Percentiles rank a stretch among this genome's conserved stretches.
phyloP scores from a whole-genome alignment of 1,140 invertebrate genomes.

The Cydia splendana region DNA sequence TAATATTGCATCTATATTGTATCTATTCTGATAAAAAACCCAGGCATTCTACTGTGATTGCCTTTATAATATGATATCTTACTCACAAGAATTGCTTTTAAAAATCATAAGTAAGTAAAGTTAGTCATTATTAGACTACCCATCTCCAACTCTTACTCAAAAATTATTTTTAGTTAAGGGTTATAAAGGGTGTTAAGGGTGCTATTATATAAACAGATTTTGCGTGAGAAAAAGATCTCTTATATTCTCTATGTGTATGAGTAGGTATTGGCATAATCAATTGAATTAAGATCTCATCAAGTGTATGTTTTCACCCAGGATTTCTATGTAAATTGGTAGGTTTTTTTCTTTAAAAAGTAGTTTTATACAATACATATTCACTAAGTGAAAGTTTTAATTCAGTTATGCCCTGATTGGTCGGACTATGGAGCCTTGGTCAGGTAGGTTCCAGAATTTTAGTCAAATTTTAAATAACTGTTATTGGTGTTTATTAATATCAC shows the following conservation, averaged over 20 bases:
- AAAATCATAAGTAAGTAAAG: not conserved
- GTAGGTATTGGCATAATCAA: not conserved
- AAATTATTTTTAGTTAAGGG: too few species aligned
- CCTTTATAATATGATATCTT: not conserved
- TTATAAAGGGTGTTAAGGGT: too few species aligned
- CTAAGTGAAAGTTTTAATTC: not conserved
- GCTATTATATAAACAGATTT: not conserved
- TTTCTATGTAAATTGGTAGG: not conserved
- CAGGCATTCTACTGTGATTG: not conserved
- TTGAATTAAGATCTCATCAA: not conserved
- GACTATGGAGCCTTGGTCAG: not conserved
- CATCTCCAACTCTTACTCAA: too few species aligned
- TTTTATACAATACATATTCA: slow-evolving; percentile 1
- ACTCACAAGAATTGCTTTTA: not conserved
- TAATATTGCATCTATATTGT: not conserved
- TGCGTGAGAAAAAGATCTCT: not conserved
- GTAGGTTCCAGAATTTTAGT: not conserved
- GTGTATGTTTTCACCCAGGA: not conserved
- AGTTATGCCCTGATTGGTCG: not conserved
- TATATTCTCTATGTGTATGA: not conserved
- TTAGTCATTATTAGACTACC: too few species aligned
- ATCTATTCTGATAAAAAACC: not conserved
- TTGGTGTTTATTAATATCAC: too few species aligned
- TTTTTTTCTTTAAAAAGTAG: slow-evolving; percentile 4
- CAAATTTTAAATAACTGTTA: not conserved